phyloP scores from a whole-genome alignment of 2,113 vertebrate species.

The Dicrurus megarhynchus region DNA sequence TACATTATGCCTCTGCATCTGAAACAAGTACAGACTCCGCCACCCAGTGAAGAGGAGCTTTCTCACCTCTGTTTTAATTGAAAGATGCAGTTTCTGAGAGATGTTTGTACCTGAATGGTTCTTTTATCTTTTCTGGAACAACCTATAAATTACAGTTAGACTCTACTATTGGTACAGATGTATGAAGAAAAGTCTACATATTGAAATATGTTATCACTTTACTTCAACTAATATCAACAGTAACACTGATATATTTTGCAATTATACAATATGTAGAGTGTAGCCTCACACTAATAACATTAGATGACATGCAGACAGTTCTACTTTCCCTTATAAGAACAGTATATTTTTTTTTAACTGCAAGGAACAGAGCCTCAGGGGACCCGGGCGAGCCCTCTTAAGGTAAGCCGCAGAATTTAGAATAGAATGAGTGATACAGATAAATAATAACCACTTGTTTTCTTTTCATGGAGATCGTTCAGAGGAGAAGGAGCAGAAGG shows the following conservation, averaged over 20 bases:
- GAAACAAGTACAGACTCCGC: background rate
- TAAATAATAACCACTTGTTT: background rate
- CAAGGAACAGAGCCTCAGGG: conserved; percentile 73
- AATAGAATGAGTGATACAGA: background rate
- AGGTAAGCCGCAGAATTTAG: conserved; percentile 46
- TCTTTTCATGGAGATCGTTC: conserved; percentile 30
- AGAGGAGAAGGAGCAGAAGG: conserved; percentile 60
- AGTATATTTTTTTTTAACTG: conserved; percentile 67
- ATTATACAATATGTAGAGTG: conserved; percentile 86
- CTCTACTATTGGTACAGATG: conserved; percentile 76
- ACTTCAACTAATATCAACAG: conserved; percentile 84
- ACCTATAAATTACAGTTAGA: conserved; percentile 77
- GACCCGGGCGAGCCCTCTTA: conserved; percentile 46
- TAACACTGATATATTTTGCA: conserved; percentile 88
- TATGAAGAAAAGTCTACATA: conserved; percentile 79
- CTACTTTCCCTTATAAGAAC: conserved; percentile 61
- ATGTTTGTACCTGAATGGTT: conserved; percentile 29
- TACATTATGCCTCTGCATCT: background rate
- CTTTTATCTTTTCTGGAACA: conserved; percentile 82
- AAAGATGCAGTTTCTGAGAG: conserved; percentile 7
- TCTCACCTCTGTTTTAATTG: background rate
- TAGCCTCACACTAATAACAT: conserved; percentile 77
- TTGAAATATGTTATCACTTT: conserved; percentile 88
- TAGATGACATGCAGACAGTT: conserved; percentile 83
- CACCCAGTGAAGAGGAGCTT: background rate